Evolutionary conservation across 2,113 vertebrate species (phyloP).

Genomic region (human (Homo sapiens)): DNA sequence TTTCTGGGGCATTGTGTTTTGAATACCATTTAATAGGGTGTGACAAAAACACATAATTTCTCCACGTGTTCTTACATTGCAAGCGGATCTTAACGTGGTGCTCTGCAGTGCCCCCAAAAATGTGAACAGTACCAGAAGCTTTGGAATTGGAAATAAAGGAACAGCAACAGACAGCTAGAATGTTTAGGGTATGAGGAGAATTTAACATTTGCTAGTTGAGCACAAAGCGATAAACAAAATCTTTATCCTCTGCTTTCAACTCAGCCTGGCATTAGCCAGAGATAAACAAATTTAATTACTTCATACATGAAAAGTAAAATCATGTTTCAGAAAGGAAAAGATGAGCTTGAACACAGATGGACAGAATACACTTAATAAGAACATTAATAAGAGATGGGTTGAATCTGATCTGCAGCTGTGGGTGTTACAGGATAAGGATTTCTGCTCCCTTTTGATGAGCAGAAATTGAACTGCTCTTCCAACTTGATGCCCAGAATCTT

Average conservation of each 20-base stretch:
- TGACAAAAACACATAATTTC: slow-evolving; percentile 86
- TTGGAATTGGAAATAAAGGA: slow-evolving; percentile 71
- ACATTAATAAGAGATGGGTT: slow-evolving; percentile 68
- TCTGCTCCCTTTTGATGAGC: slow-evolving; percentile 66
- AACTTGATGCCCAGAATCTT: slow-evolving; percentile 25
- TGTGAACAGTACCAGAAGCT: slow-evolving; percentile 62
- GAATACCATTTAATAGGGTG: slow-evolving; percentile 86
- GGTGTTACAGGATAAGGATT: slow-evolving; percentile 43
- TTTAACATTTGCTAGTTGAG: slow-evolving; percentile 71
- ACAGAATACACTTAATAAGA: slow-evolving; percentile 74
- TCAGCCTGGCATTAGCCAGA: slow-evolving; percentile 61
- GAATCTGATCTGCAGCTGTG: slow-evolving; percentile 63
- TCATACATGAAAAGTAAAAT: slow-evolving; percentile 68
- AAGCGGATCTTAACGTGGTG: slow-evolving; percentile 77
- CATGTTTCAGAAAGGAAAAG: slow-evolving; percentile 62
- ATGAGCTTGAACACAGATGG: slow-evolving; percentile 58
- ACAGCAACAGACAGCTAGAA: slow-evolving; percentile 62
- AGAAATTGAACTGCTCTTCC: slow-evolving; percentile 65
- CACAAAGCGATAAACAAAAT: slow-evolving; percentile 65
- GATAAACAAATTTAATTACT: slow-evolving; percentile 75
- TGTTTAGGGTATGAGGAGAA: slow-evolving; percentile 69
- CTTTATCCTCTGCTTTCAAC: slow-evolving; percentile 70
- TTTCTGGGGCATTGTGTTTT: slow-evolving; percentile 87
- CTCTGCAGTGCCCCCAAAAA: slow-evolving; percentile 70
- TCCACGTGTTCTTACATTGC: slow-evolving; percentile 83